phyloP scores from a whole-genome alignment of 1,140 invertebrate species.

The Drosophila eugracilis region DNA sequence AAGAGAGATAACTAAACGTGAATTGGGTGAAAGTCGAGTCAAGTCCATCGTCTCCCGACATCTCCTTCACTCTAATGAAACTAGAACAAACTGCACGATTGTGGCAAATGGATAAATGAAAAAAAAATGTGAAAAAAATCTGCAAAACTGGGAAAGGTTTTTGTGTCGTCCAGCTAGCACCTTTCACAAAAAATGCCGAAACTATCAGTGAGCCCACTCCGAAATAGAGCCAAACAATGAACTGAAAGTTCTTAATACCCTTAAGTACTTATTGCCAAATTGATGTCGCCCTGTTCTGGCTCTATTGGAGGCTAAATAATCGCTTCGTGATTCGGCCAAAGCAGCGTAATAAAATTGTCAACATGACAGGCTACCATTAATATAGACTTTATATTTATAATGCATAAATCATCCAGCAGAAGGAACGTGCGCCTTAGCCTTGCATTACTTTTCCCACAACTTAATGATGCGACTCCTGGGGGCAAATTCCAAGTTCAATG shows the following conservation, averaged over 20 bases:
- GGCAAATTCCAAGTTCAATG: slow-evolving; percentile 21
- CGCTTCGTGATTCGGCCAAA: slow-evolving; percentile 51
- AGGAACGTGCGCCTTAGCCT: slow-evolving; percentile 26
- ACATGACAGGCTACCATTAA: slow-evolving; percentile 74
- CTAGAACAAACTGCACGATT: slow-evolving; percentile 56
- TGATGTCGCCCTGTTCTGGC: slow-evolving; percentile 33
- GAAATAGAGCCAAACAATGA: slow-evolving; percentile 29
- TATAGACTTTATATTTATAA: slow-evolving; percentile 70
- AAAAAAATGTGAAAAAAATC: slow-evolving; percentile 1
- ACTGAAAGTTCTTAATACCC: slow-evolving; percentile 50
- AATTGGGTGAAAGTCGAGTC: slow-evolving; percentile 65
- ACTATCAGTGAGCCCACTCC: slow-evolving; percentile 24
- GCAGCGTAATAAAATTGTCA: slow-evolving; percentile 74
- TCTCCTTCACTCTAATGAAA: slow-evolving; percentile 48
- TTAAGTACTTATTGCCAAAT: slow-evolving; percentile 47
- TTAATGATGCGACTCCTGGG: slow-evolving; percentile 53
- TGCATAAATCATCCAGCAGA: slow-evolving; percentile 60
- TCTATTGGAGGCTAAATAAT: slow-evolving; percentile 21
- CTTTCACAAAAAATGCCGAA: slow-evolving; percentile 59
- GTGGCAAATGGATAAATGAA: slow-evolving; percentile 6
- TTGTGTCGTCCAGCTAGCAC: slow-evolving; percentile 53
- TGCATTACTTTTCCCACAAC: slow-evolving; percentile 45
- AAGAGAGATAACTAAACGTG: slow-evolving; percentile 25
- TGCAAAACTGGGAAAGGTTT: slow-evolving; percentile 47
- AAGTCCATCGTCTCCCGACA: slow-evolving; percentile 22